Evolutionary conservation across 2,797 vertebrate genomes (phyloP).

Genomic region (Lagorchestes hirsutus): DNA sequence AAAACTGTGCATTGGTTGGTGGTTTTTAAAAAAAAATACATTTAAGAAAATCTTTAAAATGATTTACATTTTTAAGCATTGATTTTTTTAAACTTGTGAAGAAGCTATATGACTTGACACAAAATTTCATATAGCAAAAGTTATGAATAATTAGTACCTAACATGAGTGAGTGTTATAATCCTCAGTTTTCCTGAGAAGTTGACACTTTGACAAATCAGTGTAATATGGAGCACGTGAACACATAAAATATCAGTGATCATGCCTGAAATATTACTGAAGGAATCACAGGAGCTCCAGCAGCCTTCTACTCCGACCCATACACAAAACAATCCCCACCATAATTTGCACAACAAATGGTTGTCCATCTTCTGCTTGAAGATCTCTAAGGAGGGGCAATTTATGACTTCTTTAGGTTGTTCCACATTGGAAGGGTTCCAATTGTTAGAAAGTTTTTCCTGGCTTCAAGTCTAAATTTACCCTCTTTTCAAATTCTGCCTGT

Average conservation of each 20-base stretch:
- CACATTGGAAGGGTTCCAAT: neutral
- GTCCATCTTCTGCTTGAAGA: neutral
- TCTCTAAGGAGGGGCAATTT: neutral
- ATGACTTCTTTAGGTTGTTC: neutral
- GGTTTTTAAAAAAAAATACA: slow-evolving; percentile 55
- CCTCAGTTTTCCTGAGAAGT: slow-evolving; percentile 24
- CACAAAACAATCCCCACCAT: neutral
- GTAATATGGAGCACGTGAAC: neutral
- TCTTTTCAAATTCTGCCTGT: neutral
- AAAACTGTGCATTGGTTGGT: slow-evolving; percentile 59
- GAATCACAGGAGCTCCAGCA: neutral
- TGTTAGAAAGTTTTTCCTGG: neutral
- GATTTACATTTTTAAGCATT: slow-evolving; percentile 56
- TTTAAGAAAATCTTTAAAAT: slow-evolving; percentile 62
- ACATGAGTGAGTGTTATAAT: slow-evolving; percentile 1
- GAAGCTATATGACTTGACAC: neutral
- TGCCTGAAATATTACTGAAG: neutral
- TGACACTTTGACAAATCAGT: slow-evolving; percentile 9
- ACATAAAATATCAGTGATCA: neutral
- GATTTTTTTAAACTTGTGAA: neutral
- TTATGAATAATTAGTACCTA: neutral
- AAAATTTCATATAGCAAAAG: neutral
- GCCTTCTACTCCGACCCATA: neutral
- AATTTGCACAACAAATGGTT: neutral
- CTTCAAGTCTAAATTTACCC: neutral